phyloP scores from a whole-genome alignment of 2,888 invertebrate genomes.

The Drosophila fungiperda region DNA sequence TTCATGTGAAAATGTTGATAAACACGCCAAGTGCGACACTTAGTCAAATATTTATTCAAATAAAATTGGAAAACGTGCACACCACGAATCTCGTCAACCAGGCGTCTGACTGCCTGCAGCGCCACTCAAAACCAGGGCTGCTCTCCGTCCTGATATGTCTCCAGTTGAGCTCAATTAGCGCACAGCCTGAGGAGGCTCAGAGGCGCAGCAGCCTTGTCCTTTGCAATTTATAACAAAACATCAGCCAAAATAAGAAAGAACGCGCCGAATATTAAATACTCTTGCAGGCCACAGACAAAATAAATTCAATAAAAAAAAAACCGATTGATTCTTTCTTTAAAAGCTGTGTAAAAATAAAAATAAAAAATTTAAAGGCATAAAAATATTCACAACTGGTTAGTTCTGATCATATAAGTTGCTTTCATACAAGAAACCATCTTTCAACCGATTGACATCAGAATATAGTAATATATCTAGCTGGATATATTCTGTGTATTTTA shows the following conservation, averaged over 20 bases:
- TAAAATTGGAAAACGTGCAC: conserved; percentile 40
- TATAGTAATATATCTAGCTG: neutral
- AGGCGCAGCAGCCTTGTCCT: conserved; percentile 11
- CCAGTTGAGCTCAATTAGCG: conserved; percentile 48
- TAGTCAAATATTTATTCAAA: conserved; percentile 49
- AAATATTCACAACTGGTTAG: neutral
- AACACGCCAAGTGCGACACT: conserved; percentile 51
- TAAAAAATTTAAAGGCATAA: neutral
- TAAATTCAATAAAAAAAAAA: neutral
- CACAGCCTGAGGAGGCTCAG: conserved; percentile 31
- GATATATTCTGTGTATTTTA: neutral
- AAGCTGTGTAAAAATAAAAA: neutral
- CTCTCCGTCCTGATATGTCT: conserved; percentile 29
- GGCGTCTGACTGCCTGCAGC: neutral
- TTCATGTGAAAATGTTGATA: conserved; percentile 64
- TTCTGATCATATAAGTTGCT: neutral
- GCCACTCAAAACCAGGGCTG: conserved; percentile 10
- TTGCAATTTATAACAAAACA: conserved; percentile 30
- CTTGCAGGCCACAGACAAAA: neutral
- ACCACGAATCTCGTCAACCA: conserved; percentile 1
- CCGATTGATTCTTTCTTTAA: neutral
- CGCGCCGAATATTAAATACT: neutral
- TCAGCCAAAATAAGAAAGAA: neutral
- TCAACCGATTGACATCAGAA: too few species aligned
- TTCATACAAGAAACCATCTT: neutral